phyloP scores from a whole-genome alignment of 2,888 invertebrate genomes.

The Drosophila diplacantha region DNA sequence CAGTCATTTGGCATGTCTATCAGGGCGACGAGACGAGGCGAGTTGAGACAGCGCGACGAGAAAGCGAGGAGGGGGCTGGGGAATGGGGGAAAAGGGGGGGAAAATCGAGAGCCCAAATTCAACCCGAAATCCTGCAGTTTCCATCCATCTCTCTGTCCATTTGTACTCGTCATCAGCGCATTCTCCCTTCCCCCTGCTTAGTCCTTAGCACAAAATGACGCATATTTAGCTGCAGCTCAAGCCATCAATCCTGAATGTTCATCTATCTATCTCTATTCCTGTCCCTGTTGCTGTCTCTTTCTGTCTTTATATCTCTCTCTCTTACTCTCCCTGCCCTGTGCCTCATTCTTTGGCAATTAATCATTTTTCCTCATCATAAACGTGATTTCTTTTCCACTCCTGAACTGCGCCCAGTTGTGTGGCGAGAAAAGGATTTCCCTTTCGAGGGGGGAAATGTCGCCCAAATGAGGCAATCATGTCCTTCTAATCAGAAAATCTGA shows the following conservation, averaged over 20 bases:
- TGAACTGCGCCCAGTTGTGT: constrained; percentile 52
- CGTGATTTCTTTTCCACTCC: constrained; percentile 66
- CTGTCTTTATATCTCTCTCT: not conserved
- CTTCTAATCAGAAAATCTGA: constrained; percentile 14
- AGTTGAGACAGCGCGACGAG: constrained; percentile 18
- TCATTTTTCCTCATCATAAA: constrained; percentile 75
- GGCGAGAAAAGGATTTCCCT: constrained; percentile 23
- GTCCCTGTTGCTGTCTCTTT: constrained; percentile 3
- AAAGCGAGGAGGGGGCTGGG: not conserved
- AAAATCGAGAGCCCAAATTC: constrained; percentile 13
- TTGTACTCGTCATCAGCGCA: constrained; percentile 63
- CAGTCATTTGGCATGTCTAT: constrained; percentile 72
- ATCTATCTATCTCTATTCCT: constrained; percentile 31
- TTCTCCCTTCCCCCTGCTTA: constrained; percentile 31
- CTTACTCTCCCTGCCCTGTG: constrained; percentile 26
- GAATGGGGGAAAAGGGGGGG: constrained; percentile 1
- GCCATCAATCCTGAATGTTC: constrained; percentile 64
- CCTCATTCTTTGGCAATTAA: constrained; percentile 76
- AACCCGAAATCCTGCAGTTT: constrained; percentile 43
- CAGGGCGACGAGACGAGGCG: constrained; percentile 44
- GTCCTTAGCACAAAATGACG: constrained; percentile 66
- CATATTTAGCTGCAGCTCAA: constrained; percentile 70
- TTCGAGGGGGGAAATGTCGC: constrained; percentile 33
- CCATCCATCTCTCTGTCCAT: constrained; percentile 66
- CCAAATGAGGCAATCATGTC: constrained; percentile 45